phyloP scores from a whole-genome alignment of 2,113 vertebrate species.

The crab-eating macaque (Macaca fascicularis) region T2T-MFA8v1.1 NC_088384.1:24531001-24531500 shows the following conservation, averaged over 20 bases:
- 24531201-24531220: neutral
- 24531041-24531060: too few relatives aligned
- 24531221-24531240: accelerated
- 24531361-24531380: neutral
- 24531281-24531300: accelerated
- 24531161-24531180: accelerated
- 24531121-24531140: neutral
- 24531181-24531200: accelerated
- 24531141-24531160: neutral
- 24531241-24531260: neutral
- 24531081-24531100: too few relatives aligned
- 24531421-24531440: neutral
- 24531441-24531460: neutral
- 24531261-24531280: accelerated
- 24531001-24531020: too few relatives aligned
- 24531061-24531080: neutral
- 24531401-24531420: neutral
- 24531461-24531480: neutral
- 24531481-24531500: neutral
- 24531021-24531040: neutral
- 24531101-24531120: accelerated
- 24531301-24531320: neutral
- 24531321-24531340: neutral
- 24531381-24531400: neutral
- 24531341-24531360: too few relatives aligned